Percentiles rank a stretch among this genome's conserved stretches.
These are phyloP conservation scores for Dioctria linearis DNA, from an alignment of 2,888 invertebrate genomes.

Conservation along the genomic window DNA sequence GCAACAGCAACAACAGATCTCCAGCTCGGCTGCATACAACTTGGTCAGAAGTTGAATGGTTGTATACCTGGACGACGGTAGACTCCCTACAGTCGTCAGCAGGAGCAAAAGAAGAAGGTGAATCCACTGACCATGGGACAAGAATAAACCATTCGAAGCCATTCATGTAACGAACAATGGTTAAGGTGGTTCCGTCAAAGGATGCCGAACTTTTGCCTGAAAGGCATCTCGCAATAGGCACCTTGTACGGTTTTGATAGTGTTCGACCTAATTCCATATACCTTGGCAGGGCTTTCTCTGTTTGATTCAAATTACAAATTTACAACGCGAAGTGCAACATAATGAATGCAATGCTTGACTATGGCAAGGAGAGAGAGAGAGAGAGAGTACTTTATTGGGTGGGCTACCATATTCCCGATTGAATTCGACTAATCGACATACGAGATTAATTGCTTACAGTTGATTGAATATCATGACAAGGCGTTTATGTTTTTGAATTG, in stretches of 20 bases:
- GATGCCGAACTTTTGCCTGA: constrained; percentile 56
- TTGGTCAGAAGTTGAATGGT: constrained; percentile 23
- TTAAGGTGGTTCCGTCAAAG: constrained; percentile 50
- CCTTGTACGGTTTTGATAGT: constrained; percentile 27
- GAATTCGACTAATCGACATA: constrained; percentile 56
- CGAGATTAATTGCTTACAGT: constrained; percentile 57
- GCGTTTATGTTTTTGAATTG: constrained; percentile 39
- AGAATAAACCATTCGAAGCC: constrained; percentile 52
- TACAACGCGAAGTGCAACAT: constrained; percentile 52
- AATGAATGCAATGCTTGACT: constrained; percentile 36
- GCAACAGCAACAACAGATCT: neutral
- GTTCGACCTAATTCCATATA: constrained; percentile 33
- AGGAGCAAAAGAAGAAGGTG: constrained; percentile 21
- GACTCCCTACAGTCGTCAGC: constrained; percentile 20
- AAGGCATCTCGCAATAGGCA: constrained; percentile 36
- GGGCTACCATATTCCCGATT: constrained; percentile 55
- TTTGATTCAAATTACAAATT: constrained; percentile 56
- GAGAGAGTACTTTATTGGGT: constrained; percentile 43
- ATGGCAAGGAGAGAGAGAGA: constrained; percentile 27
- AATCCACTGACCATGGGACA: constrained; percentile 34
- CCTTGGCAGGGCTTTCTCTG: constrained; percentile 39
- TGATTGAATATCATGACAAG: constrained; percentile 52
- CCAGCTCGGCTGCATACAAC: constrained; percentile 14
- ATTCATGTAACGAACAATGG: constrained; percentile 54
- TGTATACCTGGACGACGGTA: too few relatives aligned